A percentile compares a stretch with the other conserved stretches of the same genome.
Evolutionary conservation across 64 coral and sea anemone genomes (phyloP).

Genomic region (Dendronephthya gigantea): DNA sequence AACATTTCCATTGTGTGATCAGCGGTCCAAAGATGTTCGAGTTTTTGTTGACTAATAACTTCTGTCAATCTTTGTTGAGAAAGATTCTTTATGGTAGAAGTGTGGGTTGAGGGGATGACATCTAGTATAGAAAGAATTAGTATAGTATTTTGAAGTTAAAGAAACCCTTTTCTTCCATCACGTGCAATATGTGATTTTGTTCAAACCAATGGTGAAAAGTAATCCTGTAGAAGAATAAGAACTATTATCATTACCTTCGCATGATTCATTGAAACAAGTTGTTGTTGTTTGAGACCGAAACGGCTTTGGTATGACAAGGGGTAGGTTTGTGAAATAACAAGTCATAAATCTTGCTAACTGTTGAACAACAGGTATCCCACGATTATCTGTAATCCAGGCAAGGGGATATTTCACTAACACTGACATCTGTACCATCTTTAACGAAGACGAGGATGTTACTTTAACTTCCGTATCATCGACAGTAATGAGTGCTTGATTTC

Average conservation of each 20-base stretch:
- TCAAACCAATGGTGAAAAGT: too few relatives aligned
- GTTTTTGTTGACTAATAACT: slow-evolving; percentile 56
- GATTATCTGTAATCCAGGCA: slow-evolving; percentile 47
- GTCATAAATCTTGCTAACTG: slow-evolving; percentile 68
- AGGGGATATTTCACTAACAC: slow-evolving; percentile 40
- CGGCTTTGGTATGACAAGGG: slow-evolving; percentile 58
- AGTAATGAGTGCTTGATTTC: background rate
- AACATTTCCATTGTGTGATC: slow-evolving; percentile 63
- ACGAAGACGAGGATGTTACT: slow-evolving; percentile 26
- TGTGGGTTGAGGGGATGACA: background rate
- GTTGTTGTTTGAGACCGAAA: background rate
- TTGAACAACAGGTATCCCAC: slow-evolving; percentile 61
- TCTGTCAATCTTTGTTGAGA: slow-evolving; percentile 36
- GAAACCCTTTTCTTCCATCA: too few relatives aligned
- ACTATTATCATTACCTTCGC: background rate
- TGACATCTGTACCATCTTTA: slow-evolving; percentile 21
- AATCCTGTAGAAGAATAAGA: too few relatives aligned
- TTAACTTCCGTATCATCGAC: background rate
- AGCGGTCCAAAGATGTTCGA: slow-evolving; percentile 70
- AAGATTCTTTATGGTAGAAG: background rate
- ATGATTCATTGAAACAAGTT: background rate
- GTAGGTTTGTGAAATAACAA: slow-evolving; percentile 89
- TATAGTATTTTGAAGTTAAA: background rate
- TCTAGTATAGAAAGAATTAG: background rate
- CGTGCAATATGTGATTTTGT: too few relatives aligned